Evolutionary conservation across 1,140 invertebrate species (phyloP).

Genomic region (Zaprionus kolodkinae): DNA sequence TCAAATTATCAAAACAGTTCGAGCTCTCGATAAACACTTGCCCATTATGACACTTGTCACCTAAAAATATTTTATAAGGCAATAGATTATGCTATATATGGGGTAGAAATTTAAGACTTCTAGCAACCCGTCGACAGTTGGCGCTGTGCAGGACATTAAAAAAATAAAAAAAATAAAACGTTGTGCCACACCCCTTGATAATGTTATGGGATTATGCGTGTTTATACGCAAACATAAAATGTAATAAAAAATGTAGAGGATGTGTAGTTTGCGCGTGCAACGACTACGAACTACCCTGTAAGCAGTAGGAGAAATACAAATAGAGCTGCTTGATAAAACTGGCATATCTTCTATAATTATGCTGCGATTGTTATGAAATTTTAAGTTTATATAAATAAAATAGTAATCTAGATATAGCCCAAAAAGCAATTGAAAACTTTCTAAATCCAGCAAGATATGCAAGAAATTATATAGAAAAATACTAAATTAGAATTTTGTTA

Average conservation of each 20-base stretch:
- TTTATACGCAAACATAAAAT: conserved; percentile 14
- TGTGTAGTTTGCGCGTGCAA: not conserved
- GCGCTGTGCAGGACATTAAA: conserved; percentile 69
- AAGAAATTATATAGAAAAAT: not conserved
- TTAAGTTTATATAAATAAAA: not conserved
- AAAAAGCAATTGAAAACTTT: not conserved
- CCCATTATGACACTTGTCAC: conserved; percentile 11
- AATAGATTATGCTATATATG: conserved; percentile 23
- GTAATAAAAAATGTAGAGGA: conserved; percentile 5
- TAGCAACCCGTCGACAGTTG: conserved; percentile 70
- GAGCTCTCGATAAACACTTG: conserved; percentile 55
- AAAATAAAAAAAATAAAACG: too few species aligned
- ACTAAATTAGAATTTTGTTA: too few species aligned
- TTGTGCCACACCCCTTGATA: conserved; percentile 13
- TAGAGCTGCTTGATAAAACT: too few species aligned
- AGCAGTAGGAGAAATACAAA: not conserved
- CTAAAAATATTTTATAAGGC: not conserved
- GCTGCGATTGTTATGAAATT: not conserved
- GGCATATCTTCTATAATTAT: not conserved
- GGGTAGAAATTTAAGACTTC: conserved; percentile 49
- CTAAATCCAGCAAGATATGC: not conserved
- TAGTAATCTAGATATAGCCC: not conserved
- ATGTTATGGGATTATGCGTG: conserved; percentile 20
- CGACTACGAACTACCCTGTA: not conserved
- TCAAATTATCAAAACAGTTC: not conserved